These are phyloP conservation scores for Parazoanthus atlanticus DNA, from an alignment of 92 coral and sea anemone genomes.

Conservation along the genomic window DNA sequence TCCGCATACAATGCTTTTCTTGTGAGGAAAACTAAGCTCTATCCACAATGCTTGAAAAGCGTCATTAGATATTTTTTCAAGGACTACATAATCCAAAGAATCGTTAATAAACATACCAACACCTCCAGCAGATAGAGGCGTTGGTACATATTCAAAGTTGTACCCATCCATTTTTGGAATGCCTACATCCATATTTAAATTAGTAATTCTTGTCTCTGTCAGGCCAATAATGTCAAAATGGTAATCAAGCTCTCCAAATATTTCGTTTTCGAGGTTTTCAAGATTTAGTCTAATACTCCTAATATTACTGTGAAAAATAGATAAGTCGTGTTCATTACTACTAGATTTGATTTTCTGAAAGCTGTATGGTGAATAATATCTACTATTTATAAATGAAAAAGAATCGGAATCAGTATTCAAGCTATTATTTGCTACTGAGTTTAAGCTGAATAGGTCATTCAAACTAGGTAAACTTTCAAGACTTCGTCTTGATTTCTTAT, in stretches of 20 bases:
- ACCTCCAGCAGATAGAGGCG: slow-evolving; percentile 61
- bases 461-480: slow-evolving; percentile 8
- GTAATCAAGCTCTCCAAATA: slow-evolving; percentile 42
- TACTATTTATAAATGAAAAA: slow-evolving; percentile 1
- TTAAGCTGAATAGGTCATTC: slow-evolving; percentile 1
- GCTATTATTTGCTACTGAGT: not conserved
- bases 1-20: slow-evolving; percentile 52
- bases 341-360: slow-evolving; percentile 24
- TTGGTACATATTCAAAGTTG: slow-evolving; percentile 55
- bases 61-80: slow-evolving; percentile 35
- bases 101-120: slow-evolving; percentile 59
- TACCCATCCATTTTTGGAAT: slow-evolving; percentile 50
- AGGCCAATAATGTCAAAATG: slow-evolving; percentile 46
- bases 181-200: slow-evolving; percentile 16
- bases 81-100: slow-evolving; percentile 34
- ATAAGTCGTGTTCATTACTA: not conserved
- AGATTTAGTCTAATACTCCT: slow-evolving; percentile 35
- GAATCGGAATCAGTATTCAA: not conserved
- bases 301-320: slow-evolving; percentile 24
- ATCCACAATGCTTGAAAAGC: slow-evolving; percentile 65
- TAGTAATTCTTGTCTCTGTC: slow-evolving; percentile 39
- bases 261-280: slow-evolving; percentile 38
- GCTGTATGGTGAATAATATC: slow-evolving; percentile 16
- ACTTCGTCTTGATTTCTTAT: slow-evolving; percentile 12
- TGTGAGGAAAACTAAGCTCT: slow-evolving; percentile 44